Evolutionary conservation across 2,113 vertebrate species (phyloP).

Genomic region (Megaptera novaeangliae): DNA sequence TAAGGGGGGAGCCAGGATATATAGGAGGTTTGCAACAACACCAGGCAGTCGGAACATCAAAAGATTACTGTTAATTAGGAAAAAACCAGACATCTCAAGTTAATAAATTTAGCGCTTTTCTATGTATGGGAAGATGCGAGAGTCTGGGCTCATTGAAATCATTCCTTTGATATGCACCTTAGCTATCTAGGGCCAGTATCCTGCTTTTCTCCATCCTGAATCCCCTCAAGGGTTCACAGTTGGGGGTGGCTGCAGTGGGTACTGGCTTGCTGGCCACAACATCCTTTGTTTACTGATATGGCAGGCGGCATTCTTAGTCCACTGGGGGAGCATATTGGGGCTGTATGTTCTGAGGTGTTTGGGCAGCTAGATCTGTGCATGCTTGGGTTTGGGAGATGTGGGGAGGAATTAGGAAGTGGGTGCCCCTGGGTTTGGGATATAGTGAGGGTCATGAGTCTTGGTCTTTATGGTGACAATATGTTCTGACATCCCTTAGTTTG

Average conservation of each 20-base stretch:
- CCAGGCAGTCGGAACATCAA: not conserved
- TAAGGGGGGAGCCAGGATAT: not conserved
- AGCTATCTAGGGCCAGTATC: not conserved
- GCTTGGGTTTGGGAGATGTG: not conserved
- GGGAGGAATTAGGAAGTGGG: not conserved
- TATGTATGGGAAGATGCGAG: not conserved
- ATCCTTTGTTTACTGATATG: not conserved
- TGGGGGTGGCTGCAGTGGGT: not conserved
- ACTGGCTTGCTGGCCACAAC: not conserved
- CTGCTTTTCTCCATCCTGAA: not conserved
- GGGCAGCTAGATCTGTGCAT: not conserved
- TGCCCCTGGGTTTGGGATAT: not conserved
- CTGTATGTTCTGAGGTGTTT: not conserved
- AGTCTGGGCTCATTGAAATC: not conserved
- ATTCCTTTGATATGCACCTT: not conserved
- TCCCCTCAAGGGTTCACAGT: not conserved
- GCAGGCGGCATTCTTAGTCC: not conserved
- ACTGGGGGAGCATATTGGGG: not conserved
- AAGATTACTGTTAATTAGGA: not conserved
- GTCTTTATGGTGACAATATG: not conserved
- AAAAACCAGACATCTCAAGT: not conserved
- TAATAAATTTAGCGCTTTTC: not conserved
- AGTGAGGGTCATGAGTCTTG: not conserved
- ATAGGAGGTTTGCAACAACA: not conserved
- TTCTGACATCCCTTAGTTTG: not conserved